Base-by-base conservation (phyloP, 2,113 vertebrate genomes). In the Eleginops maclovinus region DNA sequence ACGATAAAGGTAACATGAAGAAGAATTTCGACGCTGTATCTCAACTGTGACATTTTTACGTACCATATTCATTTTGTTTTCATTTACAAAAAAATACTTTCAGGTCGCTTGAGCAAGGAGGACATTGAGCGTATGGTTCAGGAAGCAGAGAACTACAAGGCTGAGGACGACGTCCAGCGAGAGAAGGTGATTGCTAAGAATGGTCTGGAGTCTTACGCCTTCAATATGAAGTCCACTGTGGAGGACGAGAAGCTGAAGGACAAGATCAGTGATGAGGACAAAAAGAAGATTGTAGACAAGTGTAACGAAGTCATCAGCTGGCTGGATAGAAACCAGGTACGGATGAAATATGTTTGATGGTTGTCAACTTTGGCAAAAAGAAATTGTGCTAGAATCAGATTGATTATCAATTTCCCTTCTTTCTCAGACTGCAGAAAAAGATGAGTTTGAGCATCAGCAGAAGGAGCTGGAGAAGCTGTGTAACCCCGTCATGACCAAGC, bases 401-500 rank as follows among this genome's bases (percentile, higher is more conserved):
- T 19, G 4, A 40, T 31, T 10, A 8, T 44, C 16, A 1, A 49
- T 15, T 56, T 44, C 3, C 1, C n/a, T 55, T 15, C 2, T 26
- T 55, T 40, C 7, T 54, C 60, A 95, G 94, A 96, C 95, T 1
- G 97, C 97, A 1, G 96, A 98, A 58, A 98, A 98, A 75, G 97
- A 99, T 0, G 97, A 99, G 85, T 98, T 97, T 73, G 96, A 99
- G 76, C 96, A 99, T 71, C 97, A 98, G 77, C 97, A 97, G 93
- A 98, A 97, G 22, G 97, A 99, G 78, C 85, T 98, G 89, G 97
- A 98, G 89, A 94, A 93, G 75, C 13, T 95, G 46, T 95, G 94
- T 22, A 95, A 93, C 81, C 94, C 93, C 16, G 84, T 95, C 78
- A 89, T 95, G 83, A 94, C 93, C 82, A 94, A 94, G 70, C 87